Conservation (phyloP, 53 echinoderm and acorn worm species). For the Echinarachnius parma region DNA sequence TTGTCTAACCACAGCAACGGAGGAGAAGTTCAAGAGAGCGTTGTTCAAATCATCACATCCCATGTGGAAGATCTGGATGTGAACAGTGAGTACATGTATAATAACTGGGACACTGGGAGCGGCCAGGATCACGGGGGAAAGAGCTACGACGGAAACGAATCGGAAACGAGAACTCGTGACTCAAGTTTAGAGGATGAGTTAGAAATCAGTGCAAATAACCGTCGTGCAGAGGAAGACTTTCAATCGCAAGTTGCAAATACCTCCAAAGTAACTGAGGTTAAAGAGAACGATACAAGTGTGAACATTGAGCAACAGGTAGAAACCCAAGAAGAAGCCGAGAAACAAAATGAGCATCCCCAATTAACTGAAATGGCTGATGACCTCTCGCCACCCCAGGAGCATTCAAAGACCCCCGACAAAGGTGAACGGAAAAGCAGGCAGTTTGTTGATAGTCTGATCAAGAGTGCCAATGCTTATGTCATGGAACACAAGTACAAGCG, state of each 20-base stretch:
- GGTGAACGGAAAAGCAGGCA: not conserved
- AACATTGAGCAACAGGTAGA: not conserved
- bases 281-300: not conserved
- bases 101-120: conserved; percentile 29
- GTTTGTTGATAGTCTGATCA: conserved; percentile 26
- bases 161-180: not conserved
- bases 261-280: not conserved
- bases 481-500: conserved; percentile 21
- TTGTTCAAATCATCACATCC: conserved; percentile 17
- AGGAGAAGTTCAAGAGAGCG: not conserved
- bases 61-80: conserved; percentile 21
- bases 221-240: no score
- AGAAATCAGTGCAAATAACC: no score
- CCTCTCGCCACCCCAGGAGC: no score
- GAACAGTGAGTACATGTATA: conserved; percentile 37
- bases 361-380: no score
- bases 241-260: no score
- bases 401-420: not conserved
- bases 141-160: not conserved
- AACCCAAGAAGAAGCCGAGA: not conserved
- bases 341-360: no score
- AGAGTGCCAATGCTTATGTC: conserved; percentile 41
- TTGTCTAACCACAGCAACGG: not conserved
- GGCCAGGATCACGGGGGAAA: not conserved
- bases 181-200: not conserved